Evolutionary conservation across 2,888 invertebrate genomes (phyloP), one percentile per base, ranked within the genome.

Genomic region (Scrobipalpa costella): DNA sequence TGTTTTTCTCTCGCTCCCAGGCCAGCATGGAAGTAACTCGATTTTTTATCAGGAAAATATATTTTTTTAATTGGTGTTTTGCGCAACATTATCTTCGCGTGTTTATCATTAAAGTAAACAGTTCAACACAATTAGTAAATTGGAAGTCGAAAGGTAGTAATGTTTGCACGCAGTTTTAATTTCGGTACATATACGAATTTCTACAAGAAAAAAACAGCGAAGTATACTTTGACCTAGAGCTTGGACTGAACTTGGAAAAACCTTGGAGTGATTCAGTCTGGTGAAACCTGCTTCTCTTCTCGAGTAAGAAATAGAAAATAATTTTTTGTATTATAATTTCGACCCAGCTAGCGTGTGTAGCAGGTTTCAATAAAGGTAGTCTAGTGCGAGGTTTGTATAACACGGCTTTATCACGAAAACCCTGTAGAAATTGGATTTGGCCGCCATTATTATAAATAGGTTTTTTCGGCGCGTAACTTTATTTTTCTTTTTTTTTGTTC

Each of bases 351-450:
- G 44, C 58, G 58, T 44, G 58, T 58, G 13, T 58, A 21, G 1
- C 21, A 58, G 33, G 13, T 21, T 58, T 58, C 33, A 58, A 44
- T 44, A 58, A 58, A 58, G 58, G 21, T 44, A 11, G 38, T 9
- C 44, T 15, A 7, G 11, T 11, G 19, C 9, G 33, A 55, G 27
- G 27, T 27, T 27, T 3, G 17, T 58, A 58, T 58, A 58, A 58
- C 33, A 44, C 58, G 3, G 7, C 13, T 17, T 58, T 58, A 11
- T 11, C 58, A 58, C 58, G 58, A 58, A 58, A 21, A 33, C 17
- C 17, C 49, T 15, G 19, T 2, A 27, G 27, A 27, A 27, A 27
- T 27, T 27, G 27, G 27, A 5, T 27, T 27, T 27, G 27, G 27
- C 2, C 27, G 27, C 27, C 27, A 27, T 27, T 27, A 3, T 27